Base-by-base conservation (phyloP, 2,113 vertebrate genomes). In the Tragelaphus strepsiceros region DNA sequence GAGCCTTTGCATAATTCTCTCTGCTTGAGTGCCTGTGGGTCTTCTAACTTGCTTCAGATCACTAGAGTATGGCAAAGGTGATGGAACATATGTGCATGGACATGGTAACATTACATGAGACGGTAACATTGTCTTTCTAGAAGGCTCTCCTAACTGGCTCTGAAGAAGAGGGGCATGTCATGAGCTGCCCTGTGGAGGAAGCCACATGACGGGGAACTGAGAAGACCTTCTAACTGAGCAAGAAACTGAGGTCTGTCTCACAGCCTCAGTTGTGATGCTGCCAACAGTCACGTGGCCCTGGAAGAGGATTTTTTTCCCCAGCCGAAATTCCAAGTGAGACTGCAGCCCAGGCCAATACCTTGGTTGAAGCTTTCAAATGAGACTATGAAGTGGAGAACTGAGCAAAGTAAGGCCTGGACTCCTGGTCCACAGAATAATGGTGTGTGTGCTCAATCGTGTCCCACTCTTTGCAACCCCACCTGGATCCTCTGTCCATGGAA, bases 231-330 rank as follows among this genome's bases (percentile, higher is more conserved):
- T 53, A 39, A 24, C 35, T 4, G 19, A 77, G 35, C 35, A 74
- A n/a, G 46, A 28, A 32, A 5, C 12, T 12, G 19, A 94, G 54
- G 4, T 19, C 28, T n/a, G 3, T 5, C 43, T 56, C 35, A 39
- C 16, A 77, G 14, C 26, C 64, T 35, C 17, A 67, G 64, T 21
- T 10, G n/a, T 35, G 19, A 53, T 81, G 26, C 32, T 19, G 5
- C 39, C 61, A 49, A 5, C 1, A n/a, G 9, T 46, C 46, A 7
- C 0, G 0, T 32, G n/a, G 22, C 21, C 46, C 15, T 49, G n/a
- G 54, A 53, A 19, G 21, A n/a, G 30, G 3, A 14, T 7, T 30
- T 1, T 1, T 1, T 43, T 49, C 51, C 61, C 16, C 16, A 16
- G 28, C 32, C 0, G 5, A 5, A 30, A 7, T 28, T 51, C 58